phyloP scores from a whole-genome alignment of 2,888 invertebrate species.

The Pristionchus entomophagus region DNA sequence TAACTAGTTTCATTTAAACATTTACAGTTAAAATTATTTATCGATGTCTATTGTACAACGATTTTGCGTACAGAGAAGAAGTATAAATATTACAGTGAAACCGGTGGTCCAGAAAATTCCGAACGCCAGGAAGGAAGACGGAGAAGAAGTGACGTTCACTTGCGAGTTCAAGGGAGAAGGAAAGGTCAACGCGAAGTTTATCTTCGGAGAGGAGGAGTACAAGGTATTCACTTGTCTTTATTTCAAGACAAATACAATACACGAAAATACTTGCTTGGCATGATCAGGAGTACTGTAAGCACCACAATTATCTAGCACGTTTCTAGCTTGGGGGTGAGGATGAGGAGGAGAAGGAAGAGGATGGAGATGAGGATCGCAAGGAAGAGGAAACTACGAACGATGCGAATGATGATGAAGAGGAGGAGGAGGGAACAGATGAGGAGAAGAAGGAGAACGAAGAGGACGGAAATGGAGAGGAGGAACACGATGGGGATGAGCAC shows the following conservation, averaged over 20 bases:
- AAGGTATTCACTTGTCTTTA: conserved; percentile 45
- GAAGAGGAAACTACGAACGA: not conserved
- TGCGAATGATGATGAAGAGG: conserved; percentile 4
- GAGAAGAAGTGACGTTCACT: conserved; percentile 57
- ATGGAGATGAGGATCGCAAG: not conserved
- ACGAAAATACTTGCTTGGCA: not conserved
- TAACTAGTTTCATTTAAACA: too few relatives aligned
- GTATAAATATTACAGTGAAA: conserved; percentile 57
- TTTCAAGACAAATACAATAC: too few relatives aligned
- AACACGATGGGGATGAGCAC: not conserved
- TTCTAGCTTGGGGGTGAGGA: conserved; percentile 32
- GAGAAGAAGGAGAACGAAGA: conserved; percentile 31
- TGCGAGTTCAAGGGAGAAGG: conserved; percentile 62
- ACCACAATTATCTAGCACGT: not conserved
- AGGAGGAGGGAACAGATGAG: conserved; percentile 1
- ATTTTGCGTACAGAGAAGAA: too few relatives aligned
- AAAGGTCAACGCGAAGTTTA: conserved; percentile 57
- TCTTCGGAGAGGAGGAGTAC: conserved; percentile 58
- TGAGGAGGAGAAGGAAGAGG: not conserved
- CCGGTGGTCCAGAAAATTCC: conserved; percentile 58
- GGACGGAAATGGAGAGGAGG: conserved; percentile 15
- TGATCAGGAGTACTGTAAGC: not conserved
- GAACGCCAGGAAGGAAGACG: conserved; percentile 57
- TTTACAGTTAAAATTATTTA: too few relatives aligned
- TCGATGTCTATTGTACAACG: not conserved